Base-by-base conservation (phyloP, 1,140 invertebrate species). In the Charaxes varanes region DNA sequence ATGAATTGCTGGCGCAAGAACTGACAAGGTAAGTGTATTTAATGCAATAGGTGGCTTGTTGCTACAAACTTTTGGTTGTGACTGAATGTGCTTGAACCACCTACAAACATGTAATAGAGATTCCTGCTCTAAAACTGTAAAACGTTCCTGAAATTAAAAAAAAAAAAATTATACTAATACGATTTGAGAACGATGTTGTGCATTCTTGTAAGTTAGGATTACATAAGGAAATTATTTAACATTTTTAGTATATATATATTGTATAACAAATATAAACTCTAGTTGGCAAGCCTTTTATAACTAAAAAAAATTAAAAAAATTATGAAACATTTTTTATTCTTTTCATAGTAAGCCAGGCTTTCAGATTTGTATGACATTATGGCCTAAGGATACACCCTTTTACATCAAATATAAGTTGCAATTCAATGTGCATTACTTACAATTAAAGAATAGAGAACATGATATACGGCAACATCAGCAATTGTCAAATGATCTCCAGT, bases 61-160 rank as follows among this genome's bases (percentile, higher is more conserved):
- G 2, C 47, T 37, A 45, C 66, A 65, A 1, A 72, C 71, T 53
- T 42, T 59, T 1, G 78, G 76, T 35, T 71, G 64, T 0, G 73
- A 67, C 48, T 82, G 76, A 6, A 82, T 46, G 27, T 82, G 71
- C 40, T 63, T 82, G 10, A 48, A 71, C 78, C 78, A 82, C 24
- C 78, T 61, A 33, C 73, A 77, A 4, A 80, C 19, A 42, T 77
- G 54, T 11, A 82, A 38, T 6, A 78, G 35, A 6, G 62, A 59
- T 53, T 82, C 78, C 26, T 61, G 49, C 30, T 82, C 78, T 6
- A 34, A 16, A 2, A 71, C 19, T 8, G 61, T 47, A n/a, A 82
- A 46, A 5, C 56, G 44, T 12, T 76, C 71, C 78, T 82, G 50
- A 40, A 76, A 74, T 27, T 33, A 35, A 32, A 7, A 54, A 31